Base-by-base conservation (phyloP, 1,140 invertebrate genomes). In the Drosophila serrata region DNA sequence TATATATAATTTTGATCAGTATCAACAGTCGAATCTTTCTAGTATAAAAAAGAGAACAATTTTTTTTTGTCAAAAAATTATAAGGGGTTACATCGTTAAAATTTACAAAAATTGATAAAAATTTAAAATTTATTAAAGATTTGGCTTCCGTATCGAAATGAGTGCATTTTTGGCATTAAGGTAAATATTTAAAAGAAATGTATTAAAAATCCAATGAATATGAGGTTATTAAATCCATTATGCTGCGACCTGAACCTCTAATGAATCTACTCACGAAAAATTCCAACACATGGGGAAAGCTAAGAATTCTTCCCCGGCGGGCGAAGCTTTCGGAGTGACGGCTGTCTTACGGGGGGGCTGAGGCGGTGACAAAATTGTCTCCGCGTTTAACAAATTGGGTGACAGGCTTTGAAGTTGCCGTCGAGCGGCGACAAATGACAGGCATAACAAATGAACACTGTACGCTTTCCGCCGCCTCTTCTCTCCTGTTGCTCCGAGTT, bases 401-500 rank as follows among this genome's bases (percentile, higher is more conserved):
- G 79, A 86, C 68, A 75, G 63, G 49, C 85, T 91, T 91, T 91
- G 90, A 91, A 91, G 79, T 82, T 72, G 75, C 90, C 90, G 90
- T 55, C 60, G 59, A 39, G 31, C 60, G 63, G 79, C 77, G 81
- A 91, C 90, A 91, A 90, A 90, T 90, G 90, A 91, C 90, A 91
- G 80, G 81, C 90, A 91, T 91, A 82, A 90, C 90, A 91, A 91
- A 91, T 91, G 81, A 85, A 86, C 75, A 88, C 76, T 78, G 74
- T 90, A 75, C 69, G 76, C 87, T 84, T 67, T 59, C 63, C 73
- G 46, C 29, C 42, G 33, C 13, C 22, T 31, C 22, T 60, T 40
- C 33, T 40, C 35, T 60, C 55, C 40, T 40, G 43, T 24, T 46
- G 48, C 57, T 59, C 19, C 8, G 51, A 37, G 8, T 74, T 56